Conservation (phyloP, 2,888 invertebrate species). For the Polietes domitor region DNA sequence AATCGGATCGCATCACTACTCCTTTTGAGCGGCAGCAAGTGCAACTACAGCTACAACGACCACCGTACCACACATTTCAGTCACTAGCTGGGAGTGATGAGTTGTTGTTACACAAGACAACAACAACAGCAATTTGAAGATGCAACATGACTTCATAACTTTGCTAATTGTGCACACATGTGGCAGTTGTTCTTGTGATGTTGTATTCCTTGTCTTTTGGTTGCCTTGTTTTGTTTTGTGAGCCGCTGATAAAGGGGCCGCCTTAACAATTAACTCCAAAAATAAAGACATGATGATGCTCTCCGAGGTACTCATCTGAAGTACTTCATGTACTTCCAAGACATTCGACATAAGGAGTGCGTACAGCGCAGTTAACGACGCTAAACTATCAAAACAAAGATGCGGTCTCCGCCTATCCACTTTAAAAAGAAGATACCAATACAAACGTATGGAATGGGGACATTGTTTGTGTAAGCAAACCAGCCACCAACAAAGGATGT, state of each 20-base stretch:
- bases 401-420: not conserved
- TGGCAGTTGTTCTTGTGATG: slow-evolving; percentile 16
- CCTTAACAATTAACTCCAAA: slow-evolving; percentile 58
- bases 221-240: not conserved
- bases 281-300: slow-evolving; percentile 24
- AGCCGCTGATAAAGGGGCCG: slow-evolving; percentile 44
- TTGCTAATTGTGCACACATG: slow-evolving; percentile 65
- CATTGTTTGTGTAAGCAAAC: not conserved
- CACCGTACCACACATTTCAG: too few species aligned
- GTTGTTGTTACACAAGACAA: not conserved
- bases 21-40: too few species aligned
- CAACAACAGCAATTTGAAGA: too few species aligned
- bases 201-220: not conserved
- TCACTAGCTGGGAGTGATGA: too few species aligned
- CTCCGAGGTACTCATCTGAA: not conserved
- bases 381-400: slow-evolving; percentile 12
- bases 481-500: slow-evolving; percentile 43
- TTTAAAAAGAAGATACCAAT: not conserved
- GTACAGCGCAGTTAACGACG: not conserved
- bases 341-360: not conserved
- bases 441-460: not conserved
- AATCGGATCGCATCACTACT: not conserved
- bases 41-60: not conserved
- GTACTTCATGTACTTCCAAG: slow-evolving; percentile 4
- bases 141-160: slow-evolving; percentile 29